Conservation (phyloP, 2,113 vertebrate genomes). For the Polyodon spathula region DNA sequence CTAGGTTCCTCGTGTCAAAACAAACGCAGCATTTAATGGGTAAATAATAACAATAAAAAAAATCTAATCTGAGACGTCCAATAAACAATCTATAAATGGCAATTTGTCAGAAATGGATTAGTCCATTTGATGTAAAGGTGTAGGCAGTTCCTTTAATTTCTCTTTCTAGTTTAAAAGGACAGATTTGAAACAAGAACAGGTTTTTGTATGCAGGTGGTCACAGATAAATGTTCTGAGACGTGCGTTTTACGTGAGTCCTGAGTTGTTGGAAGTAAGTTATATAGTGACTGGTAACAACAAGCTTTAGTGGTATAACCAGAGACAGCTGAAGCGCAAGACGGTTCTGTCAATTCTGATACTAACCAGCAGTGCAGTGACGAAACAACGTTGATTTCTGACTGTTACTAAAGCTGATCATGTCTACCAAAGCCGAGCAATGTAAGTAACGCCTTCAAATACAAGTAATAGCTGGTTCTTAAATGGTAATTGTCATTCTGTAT, state of each 20-base stretch:
- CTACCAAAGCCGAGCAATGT: constrained; percentile 96
- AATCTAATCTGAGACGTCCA: too few relatives aligned
- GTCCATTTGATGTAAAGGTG: constrained; percentile 47
- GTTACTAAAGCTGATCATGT: constrained; percentile 62
- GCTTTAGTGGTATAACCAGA: constrained; percentile 55
- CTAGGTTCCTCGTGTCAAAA: too few relatives aligned
- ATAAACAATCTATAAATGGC: constrained; percentile 46
- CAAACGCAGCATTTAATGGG: too few relatives aligned
- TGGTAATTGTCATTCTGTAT: constrained; percentile 8
- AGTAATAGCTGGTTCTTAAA: constrained; percentile 22
- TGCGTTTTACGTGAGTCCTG: not conserved
- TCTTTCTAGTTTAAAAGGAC: not conserved
- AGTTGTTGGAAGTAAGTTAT: not conserved
- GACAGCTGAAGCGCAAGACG: constrained; percentile 35
- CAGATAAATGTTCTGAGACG: constrained; percentile 9
- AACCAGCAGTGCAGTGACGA: constrained; percentile 43
- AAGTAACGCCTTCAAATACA: constrained; percentile 51
- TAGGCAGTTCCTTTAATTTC: constrained; percentile 1
- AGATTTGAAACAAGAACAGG: constrained; percentile 5
- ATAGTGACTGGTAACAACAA: constrained; percentile 2
- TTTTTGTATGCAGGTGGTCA: constrained; percentile 3
- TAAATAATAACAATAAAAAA: too few relatives aligned
- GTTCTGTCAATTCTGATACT: constrained; percentile 44
- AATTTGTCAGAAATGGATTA: constrained; percentile 54
- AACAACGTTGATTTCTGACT: constrained; percentile 34